Conservation (phyloP, 2,797 vertebrate genomes). For the Pseudotriccus pelzelni region DNA sequence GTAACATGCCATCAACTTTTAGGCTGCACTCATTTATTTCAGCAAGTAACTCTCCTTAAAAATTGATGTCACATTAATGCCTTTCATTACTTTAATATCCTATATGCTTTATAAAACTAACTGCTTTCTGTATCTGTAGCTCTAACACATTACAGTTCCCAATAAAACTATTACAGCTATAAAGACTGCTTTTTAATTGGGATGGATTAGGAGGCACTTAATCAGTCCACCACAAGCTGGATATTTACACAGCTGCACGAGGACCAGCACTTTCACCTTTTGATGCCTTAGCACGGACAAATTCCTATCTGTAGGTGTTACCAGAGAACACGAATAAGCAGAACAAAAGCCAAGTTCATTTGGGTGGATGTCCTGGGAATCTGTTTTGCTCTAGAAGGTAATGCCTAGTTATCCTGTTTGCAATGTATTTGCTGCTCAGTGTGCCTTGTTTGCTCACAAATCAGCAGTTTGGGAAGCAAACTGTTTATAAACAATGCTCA, state of each 20-base stretch:
- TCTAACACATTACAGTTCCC: slow-evolving; percentile 41
- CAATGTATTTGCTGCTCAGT: background rate
- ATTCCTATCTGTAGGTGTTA: accelerated
- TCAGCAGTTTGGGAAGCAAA: background rate
- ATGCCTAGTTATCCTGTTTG: background rate
- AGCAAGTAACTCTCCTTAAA: slow-evolving; percentile 50
- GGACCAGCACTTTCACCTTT: background rate
- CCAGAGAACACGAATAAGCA: background rate
- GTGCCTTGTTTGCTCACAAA: background rate
- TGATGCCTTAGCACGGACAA: background rate
- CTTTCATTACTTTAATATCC: slow-evolving; percentile 50
- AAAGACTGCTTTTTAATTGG: slow-evolving; percentile 59
- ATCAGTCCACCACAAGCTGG: background rate
- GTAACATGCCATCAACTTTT: slow-evolving; percentile 55
- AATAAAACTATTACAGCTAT: slow-evolving; percentile 57
- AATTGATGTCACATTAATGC: slow-evolving; percentile 53
- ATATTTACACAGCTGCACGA: background rate
- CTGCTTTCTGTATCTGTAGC: slow-evolving; percentile 44
- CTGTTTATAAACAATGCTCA: background rate
- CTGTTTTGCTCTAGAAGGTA: background rate
- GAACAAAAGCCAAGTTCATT: background rate
- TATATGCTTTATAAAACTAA: slow-evolving; percentile 62
- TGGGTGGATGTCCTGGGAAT: background rate
- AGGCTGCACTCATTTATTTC: slow-evolving; percentile 53
- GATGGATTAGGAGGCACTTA: background rate